Conservation (phyloP, 2,113 vertebrate species). For the Dasypus novemcinctus region DNA sequence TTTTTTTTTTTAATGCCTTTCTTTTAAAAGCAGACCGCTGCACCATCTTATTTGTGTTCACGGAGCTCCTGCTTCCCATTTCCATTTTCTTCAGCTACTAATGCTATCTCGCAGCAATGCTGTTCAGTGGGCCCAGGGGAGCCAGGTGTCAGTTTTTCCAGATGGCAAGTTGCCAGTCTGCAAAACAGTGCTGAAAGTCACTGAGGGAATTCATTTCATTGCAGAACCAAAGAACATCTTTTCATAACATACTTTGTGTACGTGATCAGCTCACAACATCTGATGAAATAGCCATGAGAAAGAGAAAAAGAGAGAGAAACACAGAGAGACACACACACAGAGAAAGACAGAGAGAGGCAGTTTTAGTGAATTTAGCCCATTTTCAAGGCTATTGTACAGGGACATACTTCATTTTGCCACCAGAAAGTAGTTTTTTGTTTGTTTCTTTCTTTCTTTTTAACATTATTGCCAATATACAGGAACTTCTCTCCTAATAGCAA, state of each 20-base stretch:
- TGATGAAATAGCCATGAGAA: constrained; percentile 41
- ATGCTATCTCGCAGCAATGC: constrained; percentile 6
- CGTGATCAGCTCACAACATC: not conserved
- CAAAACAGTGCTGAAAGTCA: constrained; percentile 10
- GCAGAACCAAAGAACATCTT: constrained; percentile 58
- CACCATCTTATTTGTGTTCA: constrained; percentile 61
- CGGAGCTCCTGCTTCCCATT: constrained; percentile 60
- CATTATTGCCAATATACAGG: constrained; percentile 29
- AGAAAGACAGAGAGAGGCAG: not conserved
- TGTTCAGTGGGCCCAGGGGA: constrained; percentile 70
- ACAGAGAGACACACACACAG: not conserved
- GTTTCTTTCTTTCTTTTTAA: constrained; percentile 1
- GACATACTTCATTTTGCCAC: constrained; percentile 1
- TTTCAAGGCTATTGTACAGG: not conserved
- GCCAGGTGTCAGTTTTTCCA: constrained; percentile 71
- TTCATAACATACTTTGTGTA: constrained; percentile 36
- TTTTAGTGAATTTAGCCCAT: not conserved
- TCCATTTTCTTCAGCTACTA: constrained; percentile 64
- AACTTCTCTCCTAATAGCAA: constrained; percentile 53
- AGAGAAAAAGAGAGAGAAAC: not conserved
- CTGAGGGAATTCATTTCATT: constrained; percentile 65
- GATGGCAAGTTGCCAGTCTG: constrained; percentile 76
- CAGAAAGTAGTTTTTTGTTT: not conserved
- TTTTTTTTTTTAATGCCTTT: not conserved
- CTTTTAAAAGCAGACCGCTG: constrained; percentile 62